Evolutionary conservation across 2,888 invertebrate genomes (phyloP).

Genomic region (Rhagophthalmus giganteus): DNA sequence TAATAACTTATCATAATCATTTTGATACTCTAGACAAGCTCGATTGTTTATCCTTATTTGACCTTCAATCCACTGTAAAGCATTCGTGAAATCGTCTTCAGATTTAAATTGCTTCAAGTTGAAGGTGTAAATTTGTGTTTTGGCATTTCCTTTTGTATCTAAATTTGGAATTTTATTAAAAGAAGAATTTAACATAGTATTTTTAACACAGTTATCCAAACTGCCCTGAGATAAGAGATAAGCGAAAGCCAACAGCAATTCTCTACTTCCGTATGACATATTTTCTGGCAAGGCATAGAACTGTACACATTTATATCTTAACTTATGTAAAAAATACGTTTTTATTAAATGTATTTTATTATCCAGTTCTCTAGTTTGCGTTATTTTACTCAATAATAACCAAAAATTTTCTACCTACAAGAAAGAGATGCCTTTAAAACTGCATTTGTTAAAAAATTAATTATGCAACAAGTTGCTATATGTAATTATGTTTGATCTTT

Average conservation of each 20-base stretch:
- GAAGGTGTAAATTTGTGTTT: constrained; percentile 8
- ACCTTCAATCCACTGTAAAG: constrained; percentile 25
- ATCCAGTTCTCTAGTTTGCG: constrained; percentile 27
- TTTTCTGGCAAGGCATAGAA: constrained; percentile 46
- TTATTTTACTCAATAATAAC: constrained; percentile 39
- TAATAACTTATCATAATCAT: constrained; percentile 7
- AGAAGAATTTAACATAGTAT: constrained; percentile 36
- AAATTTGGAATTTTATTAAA: constrained; percentile 12
- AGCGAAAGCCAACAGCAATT: constrained; percentile 49
- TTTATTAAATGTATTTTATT: constrained; percentile 44
- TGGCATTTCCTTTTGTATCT: not conserved
- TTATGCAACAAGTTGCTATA: too few relatives aligned
- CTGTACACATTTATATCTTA: constrained; percentile 48
- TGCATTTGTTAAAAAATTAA: too few relatives aligned
- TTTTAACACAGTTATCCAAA: constrained; percentile 36
- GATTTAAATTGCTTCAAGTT: constrained; percentile 10
- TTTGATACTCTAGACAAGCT: constrained; percentile 6
- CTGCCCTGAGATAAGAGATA: constrained; percentile 48
- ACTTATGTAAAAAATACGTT: constrained; percentile 44
- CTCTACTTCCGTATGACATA: constrained; percentile 41
- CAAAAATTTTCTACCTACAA: constrained; percentile 41
- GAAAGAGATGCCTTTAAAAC: too few relatives aligned
- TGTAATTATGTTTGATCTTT: too few relatives aligned
- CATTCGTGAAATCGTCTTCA: constrained; percentile 19
- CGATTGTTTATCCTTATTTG: constrained; percentile 14